A percentile compares a stretch with the other conserved stretches of the same genome.
Evolutionary conservation across 2,797 vertebrate genomes (phyloP).

Genomic region (Channallabes apus): DNA sequence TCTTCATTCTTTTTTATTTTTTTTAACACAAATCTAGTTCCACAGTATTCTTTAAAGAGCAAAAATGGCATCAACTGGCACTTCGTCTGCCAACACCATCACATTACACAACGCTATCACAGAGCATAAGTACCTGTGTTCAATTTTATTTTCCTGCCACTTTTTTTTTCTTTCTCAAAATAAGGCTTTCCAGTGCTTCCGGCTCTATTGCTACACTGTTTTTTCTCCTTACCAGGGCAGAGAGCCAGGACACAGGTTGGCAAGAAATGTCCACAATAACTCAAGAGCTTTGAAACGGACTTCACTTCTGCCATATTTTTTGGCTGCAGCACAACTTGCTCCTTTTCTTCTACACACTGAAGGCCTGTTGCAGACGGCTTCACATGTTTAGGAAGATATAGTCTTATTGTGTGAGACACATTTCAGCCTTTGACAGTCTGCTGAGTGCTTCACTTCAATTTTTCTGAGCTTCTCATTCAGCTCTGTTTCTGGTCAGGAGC

Average conservation of each 20-base stretch:
- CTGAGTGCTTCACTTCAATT: constrained; percentile 6
- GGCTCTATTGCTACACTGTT: neutral
- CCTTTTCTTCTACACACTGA: neutral
- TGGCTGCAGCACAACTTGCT: constrained; percentile 13
- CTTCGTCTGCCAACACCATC: neutral
- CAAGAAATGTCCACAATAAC: constrained; percentile 16
- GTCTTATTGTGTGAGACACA: constrained; percentile 28
- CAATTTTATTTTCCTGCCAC: neutral
- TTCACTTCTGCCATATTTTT: constrained; percentile 1
- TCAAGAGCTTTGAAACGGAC: constrained; percentile 6
- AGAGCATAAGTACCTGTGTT: constrained; percentile 18
- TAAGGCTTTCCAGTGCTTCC: neutral
- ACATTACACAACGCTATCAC: neutral
- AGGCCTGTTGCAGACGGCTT: neutral
- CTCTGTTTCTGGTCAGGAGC: constrained; percentile 3
- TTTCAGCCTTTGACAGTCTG: constrained; percentile 13
- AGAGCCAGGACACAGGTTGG: neutral
- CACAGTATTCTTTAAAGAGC: neutral
- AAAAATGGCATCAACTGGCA: neutral
- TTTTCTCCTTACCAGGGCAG: neutral
- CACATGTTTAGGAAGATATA: constrained; percentile 3
- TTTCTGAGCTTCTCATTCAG: neutral
- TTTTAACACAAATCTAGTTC: no score
- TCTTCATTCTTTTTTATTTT: no score
- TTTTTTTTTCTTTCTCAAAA: neutral